These are phyloP conservation scores for Noctua janthe DNA, from an alignment of 2,888 invertebrate species.

Conservation along the genomic window DNA sequence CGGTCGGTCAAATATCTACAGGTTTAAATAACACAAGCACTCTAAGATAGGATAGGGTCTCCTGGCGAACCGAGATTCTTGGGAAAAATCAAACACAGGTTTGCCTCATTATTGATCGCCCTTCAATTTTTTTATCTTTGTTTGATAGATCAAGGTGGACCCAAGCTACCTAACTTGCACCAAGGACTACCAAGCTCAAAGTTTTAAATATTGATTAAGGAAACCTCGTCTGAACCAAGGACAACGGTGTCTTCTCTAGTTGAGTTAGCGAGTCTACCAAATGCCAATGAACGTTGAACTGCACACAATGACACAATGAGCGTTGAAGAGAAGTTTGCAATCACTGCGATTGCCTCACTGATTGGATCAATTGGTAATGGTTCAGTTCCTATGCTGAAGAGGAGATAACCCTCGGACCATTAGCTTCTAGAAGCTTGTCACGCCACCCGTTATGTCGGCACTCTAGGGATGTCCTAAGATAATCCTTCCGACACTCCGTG, in stretches of 20 bases:
- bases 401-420: neutral
- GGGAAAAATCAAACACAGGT: neutral
- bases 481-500: neutral
- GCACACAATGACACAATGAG: constrained; percentile 9
- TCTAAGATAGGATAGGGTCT: no score
- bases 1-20: neutral
- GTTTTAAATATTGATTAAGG: neutral
- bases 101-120: neutral
- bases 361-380: constrained; percentile 41
- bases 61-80: neutral
- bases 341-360: constrained; percentile 32
- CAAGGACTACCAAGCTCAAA: neutral
- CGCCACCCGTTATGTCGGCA: neutral
- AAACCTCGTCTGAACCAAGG: neutral
- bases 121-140: neutral
- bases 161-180: neutral
- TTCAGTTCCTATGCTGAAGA: constrained; percentile 26
- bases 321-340: constrained; percentile 29
- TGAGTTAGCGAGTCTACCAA: constrained; percentile 16
- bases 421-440: neutral
- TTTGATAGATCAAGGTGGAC: neutral
- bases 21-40: neutral
- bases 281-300: constrained; percentile 24
- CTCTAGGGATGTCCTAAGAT: neutral
- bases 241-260: constrained; percentile 20